Evolutionary conservation across 2,888 invertebrate genomes (phyloP).

Genomic region (Archips xylosteana): DNA sequence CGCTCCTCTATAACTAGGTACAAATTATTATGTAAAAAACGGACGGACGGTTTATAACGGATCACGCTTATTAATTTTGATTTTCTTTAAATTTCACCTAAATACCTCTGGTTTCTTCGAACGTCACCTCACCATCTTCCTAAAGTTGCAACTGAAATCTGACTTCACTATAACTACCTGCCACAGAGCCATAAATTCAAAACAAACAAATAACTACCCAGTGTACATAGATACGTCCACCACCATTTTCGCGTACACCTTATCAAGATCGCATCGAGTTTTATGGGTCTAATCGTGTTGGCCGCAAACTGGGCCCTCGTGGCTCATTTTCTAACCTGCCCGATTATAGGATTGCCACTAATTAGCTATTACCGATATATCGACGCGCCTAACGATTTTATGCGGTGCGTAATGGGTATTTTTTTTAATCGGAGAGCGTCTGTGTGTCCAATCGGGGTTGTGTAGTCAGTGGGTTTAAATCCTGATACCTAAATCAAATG

Average conservation of each 20-base stretch:
- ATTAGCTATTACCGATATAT: constrained; percentile 83
- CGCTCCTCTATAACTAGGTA: too few species aligned
- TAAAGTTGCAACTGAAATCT: too few species aligned
- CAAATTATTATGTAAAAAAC: too few species aligned
- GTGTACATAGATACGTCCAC: constrained; percentile 18
- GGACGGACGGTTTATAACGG: too few species aligned
- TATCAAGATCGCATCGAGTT: constrained; percentile 82
- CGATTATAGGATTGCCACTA: constrained; percentile 83
- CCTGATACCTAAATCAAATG: too few species aligned
- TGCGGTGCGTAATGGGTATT: constrained; percentile 45
- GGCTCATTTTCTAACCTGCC: constrained; percentile 82
- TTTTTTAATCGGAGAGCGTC: not conserved
- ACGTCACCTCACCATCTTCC: too few species aligned
- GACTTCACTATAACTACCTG: not conserved
- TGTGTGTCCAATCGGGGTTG: too few species aligned
- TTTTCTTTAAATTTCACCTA: too few species aligned
- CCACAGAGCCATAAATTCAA: constrained; percentile 50
- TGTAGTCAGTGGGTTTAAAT: too few species aligned
- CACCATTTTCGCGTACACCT: constrained; percentile 67
- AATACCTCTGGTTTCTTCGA: too few species aligned
- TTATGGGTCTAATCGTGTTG: constrained; percentile 81
- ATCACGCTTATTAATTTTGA: too few species aligned
- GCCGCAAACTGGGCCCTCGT: constrained; percentile 80
- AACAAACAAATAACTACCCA: constrained; percentile 47
- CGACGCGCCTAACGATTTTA: constrained; percentile 63